These are phyloP conservation scores for Habrosyne pyritoides DNA, from an alignment of 2,888 invertebrate species.

Conservation along the genomic window DNA sequence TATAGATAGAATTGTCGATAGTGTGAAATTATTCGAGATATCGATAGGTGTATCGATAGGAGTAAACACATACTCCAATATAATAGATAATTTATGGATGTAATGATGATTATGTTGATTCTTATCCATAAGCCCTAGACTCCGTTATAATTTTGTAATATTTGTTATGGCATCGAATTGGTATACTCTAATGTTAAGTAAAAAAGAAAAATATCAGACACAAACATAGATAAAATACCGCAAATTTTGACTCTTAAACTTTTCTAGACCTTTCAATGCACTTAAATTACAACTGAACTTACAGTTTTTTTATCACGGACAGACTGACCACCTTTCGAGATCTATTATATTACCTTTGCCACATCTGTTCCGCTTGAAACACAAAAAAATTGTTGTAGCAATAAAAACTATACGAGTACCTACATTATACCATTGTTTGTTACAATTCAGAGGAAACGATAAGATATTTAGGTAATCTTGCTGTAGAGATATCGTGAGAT, in stretches of 20 bases:
- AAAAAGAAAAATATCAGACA: no score
- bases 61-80: neutral
- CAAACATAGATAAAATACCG: neutral
- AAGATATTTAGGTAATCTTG: conserved; percentile 18
- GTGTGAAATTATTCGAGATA: neutral
- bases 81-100: neutral
- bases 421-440: neutral
- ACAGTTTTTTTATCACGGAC: no score
- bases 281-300: no score
- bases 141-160: no score
- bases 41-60: neutral
- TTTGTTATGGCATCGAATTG: no score
- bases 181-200: no score
- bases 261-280: neutral
- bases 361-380: no score
- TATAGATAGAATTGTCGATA: neutral
- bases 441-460: neutral
- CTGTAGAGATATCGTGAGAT: conserved; percentile 11
- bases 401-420: neutral
- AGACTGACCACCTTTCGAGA: no score
- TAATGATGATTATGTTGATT: neutral
- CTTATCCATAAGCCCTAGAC: neutral
- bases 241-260: neutral
- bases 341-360: no score
- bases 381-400: no score